Percentiles rank a stretch among this genome's conserved stretches.
phyloP scores from a whole-genome alignment of 2,113 vertebrate genomes.

The Nothocercus nigrocapillus region DNA sequence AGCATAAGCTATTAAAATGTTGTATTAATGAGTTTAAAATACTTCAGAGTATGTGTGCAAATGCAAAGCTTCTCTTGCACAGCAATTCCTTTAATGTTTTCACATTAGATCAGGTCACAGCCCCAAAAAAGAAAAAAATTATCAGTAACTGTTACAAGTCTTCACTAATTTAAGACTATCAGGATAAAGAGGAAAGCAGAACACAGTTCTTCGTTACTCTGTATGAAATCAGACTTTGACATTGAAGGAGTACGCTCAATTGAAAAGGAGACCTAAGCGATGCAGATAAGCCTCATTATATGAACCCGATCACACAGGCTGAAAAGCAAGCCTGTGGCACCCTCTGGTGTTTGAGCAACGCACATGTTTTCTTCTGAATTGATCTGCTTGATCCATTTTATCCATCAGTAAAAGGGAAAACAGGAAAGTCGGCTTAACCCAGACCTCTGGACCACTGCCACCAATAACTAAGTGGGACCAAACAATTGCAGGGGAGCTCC shows the following conservation, averaged over 20 bases:
- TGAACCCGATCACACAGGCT: background rate
- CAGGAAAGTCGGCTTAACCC: background rate
- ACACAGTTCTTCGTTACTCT: background rate
- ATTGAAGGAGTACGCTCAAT: background rate
- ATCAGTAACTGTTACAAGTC: background rate
- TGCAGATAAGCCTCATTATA: background rate
- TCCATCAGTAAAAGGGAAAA: background rate
- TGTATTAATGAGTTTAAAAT: background rate
- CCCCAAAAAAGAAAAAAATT: background rate
- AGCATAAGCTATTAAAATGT: background rate
- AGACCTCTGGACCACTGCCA: background rate
- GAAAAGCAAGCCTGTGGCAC: conserved; percentile 73
- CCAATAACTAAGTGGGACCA: rapidly evolving
- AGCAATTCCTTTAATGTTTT: background rate
- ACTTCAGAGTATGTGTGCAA: background rate
- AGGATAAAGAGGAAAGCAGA: background rate
- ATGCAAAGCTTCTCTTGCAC: background rate
- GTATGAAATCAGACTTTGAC: background rate
- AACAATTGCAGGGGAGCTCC: background rate
- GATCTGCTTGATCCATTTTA: background rate
- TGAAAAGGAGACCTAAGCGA: background rate
- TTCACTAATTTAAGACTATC: background rate
- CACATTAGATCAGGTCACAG: background rate
- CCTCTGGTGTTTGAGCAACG: conserved; percentile 73
- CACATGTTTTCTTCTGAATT: background rate